phyloP scores from a whole-genome alignment of 2,797 vertebrate species.

The Cyclopterus lumpus region DNA sequence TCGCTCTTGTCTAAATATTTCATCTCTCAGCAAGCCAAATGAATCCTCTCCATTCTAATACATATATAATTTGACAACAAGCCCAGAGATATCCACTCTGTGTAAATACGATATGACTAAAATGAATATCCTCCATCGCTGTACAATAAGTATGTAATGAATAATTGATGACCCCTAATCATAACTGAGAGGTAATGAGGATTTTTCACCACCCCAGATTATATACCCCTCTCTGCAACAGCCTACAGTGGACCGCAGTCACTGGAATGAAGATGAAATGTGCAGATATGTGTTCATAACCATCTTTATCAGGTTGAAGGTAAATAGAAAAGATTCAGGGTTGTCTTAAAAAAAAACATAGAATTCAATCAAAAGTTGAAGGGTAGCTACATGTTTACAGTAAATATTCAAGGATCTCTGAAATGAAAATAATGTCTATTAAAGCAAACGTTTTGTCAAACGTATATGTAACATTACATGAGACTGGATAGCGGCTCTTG shows the following conservation, averaged over 20 bases:
- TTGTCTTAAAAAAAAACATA: constrained; percentile 25
- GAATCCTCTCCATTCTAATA: constrained; percentile 77
- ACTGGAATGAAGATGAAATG: constrained; percentile 43
- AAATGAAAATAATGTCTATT: constrained; percentile 28
- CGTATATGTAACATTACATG: constrained; percentile 17
- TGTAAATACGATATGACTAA: constrained; percentile 71
- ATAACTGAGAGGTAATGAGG: constrained; percentile 70
- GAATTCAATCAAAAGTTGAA: constrained; percentile 4
- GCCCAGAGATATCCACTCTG: constrained; percentile 61
- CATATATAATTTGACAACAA: constrained; percentile 77
- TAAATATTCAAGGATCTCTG: constrained; percentile 37
- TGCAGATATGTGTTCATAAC: constrained; percentile 43
- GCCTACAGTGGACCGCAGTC: constrained; percentile 36
- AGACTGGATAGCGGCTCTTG: constrained; percentile 19
- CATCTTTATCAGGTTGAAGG: constrained; percentile 30
- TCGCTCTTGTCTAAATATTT: constrained; percentile 82
- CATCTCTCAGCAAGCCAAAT: constrained; percentile 78
- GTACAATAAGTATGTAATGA: constrained; percentile 66
- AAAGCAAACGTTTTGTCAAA: constrained; percentile 25
- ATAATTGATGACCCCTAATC: constrained; percentile 76
- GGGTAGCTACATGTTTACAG: constrained; percentile 14
- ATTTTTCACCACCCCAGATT: constrained; percentile 50
- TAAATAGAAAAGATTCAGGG: constrained; percentile 21
- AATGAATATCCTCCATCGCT: constrained; percentile 68
- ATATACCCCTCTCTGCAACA: constrained; percentile 37